These are phyloP conservation scores for Eupithecia tripunctaria DNA, from an alignment of 2,888 invertebrate genomes.

Conservation along the genomic window DNA sequence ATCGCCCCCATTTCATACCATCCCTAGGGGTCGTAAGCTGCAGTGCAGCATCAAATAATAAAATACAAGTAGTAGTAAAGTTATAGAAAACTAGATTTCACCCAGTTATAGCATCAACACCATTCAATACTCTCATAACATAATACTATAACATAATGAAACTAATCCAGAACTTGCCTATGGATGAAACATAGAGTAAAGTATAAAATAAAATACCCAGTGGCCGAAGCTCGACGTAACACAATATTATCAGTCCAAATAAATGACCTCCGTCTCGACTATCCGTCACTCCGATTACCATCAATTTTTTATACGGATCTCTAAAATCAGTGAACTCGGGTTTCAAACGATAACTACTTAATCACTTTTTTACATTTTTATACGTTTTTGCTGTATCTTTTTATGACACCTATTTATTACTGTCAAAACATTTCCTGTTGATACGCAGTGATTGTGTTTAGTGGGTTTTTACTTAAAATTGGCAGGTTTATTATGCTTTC, in stretches of 20 bases:
- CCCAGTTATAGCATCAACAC: neutral
- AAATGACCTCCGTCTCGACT: constrained; percentile 29
- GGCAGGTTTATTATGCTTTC: constrained; percentile 4
- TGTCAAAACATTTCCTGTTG: constrained; percentile 38
- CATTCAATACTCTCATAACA: neutral
- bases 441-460: constrained; percentile 26
- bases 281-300: constrained; percentile 33
- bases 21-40: neutral
- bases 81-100: neutral
- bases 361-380: constrained; percentile 35
- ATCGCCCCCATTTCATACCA: neutral
- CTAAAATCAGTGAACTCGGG: constrained; percentile 35
- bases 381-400: constrained; percentile 35
- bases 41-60: neutral
- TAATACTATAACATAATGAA: neutral
- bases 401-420: constrained; percentile 37
- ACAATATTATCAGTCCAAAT: constrained; percentile 5
- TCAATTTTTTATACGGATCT: constrained; percentile 35
- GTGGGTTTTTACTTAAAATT: constrained; percentile 10
- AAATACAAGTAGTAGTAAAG: neutral
- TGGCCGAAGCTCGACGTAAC: constrained; percentile 5
- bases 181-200: neutral
- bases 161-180: neutral
- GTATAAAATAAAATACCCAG: constrained; percentile 4
- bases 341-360: constrained; percentile 41